Evolutionary conservation across 2,113 vertebrate genomes (phyloP), one percentile per base, ranked within the genome.

Genomic region (Corythornis vintsioides): DNA sequence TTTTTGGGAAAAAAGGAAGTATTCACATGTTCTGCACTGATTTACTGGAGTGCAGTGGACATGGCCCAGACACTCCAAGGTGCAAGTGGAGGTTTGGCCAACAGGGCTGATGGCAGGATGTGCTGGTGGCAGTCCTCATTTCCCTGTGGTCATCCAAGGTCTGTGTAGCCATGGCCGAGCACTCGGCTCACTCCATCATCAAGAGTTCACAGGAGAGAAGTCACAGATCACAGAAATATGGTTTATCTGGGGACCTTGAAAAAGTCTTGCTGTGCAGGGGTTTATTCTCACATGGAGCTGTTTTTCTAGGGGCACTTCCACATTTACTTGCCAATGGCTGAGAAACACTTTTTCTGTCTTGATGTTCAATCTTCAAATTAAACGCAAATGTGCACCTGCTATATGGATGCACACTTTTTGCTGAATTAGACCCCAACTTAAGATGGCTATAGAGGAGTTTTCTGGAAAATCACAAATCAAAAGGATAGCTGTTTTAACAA

Each of bases 141-240:
- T 31, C 26, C n/a, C 19, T 6, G 10, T 3, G 33, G 13, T 33
- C 25, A 47, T 50, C 21, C 11, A 64, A 17, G 1, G 1, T 4
- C 48, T 72, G 3, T 13, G 59, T 45, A 40, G 3, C 14, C 22
- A 2, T 0, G 0, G 59, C 40, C 55, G 3, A 56, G 35, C 47
- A 18, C 22, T 13, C 13, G 3, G 19, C 19, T 45, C 33, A 4
- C 28, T 18, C 35, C 29, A 33, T 40, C 47, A 20, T 17, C 14
- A 0, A 21, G 3, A 22, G 20, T 4, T 75, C 29, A 10, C 48
- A 15, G 33, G 20, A 55, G 28, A 26, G 15, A 4, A n/a, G 10
- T 9, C 0, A 0, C 0, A 5, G 2, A 6, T 14, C 28, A 42
- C 50, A 29, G 42, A 24, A 40, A 15, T 1, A 6, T 4, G 2